These are phyloP conservation scores for Sebastes hopkinsi DNA, from an alignment of 2,797 vertebrate genomes.

Conservation along the genomic window DNA sequence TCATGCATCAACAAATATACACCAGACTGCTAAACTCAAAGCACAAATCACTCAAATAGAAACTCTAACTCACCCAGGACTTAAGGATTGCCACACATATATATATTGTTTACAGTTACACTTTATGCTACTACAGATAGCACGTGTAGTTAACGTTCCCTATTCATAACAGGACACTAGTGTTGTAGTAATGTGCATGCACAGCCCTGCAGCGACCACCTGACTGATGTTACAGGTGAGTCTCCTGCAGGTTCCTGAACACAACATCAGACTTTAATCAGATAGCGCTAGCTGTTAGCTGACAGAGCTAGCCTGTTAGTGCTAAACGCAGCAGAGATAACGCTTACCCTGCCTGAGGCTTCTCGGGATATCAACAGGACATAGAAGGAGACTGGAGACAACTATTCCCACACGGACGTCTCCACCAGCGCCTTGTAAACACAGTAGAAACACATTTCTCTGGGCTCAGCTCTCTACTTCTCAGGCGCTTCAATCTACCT, in stretches of 20 bases:
- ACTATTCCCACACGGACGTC: neutral
- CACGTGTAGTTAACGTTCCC: neutral
- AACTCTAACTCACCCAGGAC: neutral
- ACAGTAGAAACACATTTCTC: conserved; percentile 2
- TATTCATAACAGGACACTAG: rapidly evolving
- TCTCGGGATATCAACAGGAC: neutral
- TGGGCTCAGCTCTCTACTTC: neutral
- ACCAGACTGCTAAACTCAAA: too few species aligned
- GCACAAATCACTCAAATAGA: too few species aligned
- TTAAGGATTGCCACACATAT: neutral
- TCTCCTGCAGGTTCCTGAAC: neutral
- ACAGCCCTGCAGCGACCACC: neutral
- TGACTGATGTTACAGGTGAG: neutral
- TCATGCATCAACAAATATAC: too few species aligned
- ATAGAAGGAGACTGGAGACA: neutral
- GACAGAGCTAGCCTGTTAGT: conserved; percentile 24
- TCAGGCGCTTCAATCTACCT: neutral
- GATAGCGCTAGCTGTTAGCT: conserved; percentile 26
- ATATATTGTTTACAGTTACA: neutral
- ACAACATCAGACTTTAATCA: neutral
- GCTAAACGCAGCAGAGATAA: neutral
- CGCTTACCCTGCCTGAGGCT: conserved; percentile 35
- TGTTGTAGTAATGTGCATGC: rapidly evolving
- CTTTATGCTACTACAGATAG: neutral
- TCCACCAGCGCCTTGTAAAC: neutral